These are phyloP conservation scores for Lasioglossum malachurum DNA, from an alignment of 2,888 invertebrate genomes.

Conservation along the genomic window DNA sequence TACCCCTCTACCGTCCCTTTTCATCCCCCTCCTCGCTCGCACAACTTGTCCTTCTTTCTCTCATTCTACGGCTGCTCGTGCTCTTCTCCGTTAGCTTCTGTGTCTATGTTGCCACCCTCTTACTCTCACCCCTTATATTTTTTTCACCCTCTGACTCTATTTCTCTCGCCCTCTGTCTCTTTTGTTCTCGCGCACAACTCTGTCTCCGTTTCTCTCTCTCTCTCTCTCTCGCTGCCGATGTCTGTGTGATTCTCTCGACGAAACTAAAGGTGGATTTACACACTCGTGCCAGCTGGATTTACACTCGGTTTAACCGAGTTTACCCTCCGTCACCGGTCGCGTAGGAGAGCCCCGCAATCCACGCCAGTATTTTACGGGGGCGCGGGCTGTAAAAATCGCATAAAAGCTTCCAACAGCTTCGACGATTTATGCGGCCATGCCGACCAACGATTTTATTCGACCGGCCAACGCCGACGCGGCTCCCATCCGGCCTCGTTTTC, in stretches of 20 bases:
- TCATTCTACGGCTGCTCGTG: no score
- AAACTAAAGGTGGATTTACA: conserved; percentile 57
- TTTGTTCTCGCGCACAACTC: neutral
- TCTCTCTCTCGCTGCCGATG: neutral
- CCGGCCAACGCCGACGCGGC: neutral
- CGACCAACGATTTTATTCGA: conserved; percentile 48
- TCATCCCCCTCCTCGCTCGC: neutral
- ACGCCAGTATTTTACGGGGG: conserved; percentile 66
- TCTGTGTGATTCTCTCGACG: neutral
- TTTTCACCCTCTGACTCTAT: neutral
- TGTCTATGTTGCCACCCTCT: neutral
- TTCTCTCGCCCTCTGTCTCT: neutral
- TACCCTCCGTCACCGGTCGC: conserved; percentile 29
- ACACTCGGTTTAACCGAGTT: conserved; percentile 67
- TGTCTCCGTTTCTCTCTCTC: neutral
- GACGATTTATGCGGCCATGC: conserved; percentile 63
- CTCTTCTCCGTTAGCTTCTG: neutral
- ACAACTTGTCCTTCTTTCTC: neutral
- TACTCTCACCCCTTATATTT: neutral
- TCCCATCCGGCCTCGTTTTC: neutral
- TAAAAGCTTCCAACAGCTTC: conserved; percentile 70
- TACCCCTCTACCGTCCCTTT: conserved; percentile 29
- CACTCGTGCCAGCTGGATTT: conserved; percentile 42
- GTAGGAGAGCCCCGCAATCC: conserved; percentile 34
- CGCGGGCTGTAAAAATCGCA: conserved; percentile 69